Evolutionary conservation across 2,797 vertebrate species (phyloP).

Genomic region (Natrix natrix): DNA sequence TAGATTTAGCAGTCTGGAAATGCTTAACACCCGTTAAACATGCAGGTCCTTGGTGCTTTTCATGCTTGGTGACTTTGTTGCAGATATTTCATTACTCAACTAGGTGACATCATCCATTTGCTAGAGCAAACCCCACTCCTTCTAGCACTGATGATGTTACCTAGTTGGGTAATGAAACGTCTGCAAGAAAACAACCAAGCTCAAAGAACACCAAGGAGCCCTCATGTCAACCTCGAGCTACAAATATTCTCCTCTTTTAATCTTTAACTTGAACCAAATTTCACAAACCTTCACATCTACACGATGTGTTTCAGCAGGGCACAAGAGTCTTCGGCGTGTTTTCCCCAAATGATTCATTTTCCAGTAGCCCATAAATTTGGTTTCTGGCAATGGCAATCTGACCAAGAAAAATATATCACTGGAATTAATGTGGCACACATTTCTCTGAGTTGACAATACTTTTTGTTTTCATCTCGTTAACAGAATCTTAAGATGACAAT

Average conservation of each 20-base stretch:
- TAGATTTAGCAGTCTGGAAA: background rate
- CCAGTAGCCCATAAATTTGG: conserved; percentile 90
- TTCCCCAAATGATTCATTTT: conserved; percentile 76
- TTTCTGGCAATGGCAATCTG: conserved; percentile 88
- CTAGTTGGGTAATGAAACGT: background rate
- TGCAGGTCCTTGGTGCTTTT: no score
- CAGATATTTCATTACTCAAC: no score
- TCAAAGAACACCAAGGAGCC: background rate
- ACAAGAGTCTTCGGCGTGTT: conserved; percentile 80
- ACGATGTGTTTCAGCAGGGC: conserved; percentile 82
- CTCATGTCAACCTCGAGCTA: background rate
- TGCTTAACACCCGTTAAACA: background rate
- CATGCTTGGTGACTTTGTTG: no score
- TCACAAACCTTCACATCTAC: conserved; percentile 85
- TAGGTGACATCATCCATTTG: no score
- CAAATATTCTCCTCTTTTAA: background rate
- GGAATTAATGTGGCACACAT: conserved; percentile 20
- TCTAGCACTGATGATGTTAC: background rate
- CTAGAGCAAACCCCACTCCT: background rate
- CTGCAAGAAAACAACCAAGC: background rate
- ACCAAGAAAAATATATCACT: conserved; percentile 42
- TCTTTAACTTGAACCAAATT: conserved; percentile 18
- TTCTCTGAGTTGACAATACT: background rate
- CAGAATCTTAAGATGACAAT: background rate
- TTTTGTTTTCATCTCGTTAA: background rate